Base-by-base conservation (phyloP, 2,797 vertebrate species). In the Characodon lateralis region DNA sequence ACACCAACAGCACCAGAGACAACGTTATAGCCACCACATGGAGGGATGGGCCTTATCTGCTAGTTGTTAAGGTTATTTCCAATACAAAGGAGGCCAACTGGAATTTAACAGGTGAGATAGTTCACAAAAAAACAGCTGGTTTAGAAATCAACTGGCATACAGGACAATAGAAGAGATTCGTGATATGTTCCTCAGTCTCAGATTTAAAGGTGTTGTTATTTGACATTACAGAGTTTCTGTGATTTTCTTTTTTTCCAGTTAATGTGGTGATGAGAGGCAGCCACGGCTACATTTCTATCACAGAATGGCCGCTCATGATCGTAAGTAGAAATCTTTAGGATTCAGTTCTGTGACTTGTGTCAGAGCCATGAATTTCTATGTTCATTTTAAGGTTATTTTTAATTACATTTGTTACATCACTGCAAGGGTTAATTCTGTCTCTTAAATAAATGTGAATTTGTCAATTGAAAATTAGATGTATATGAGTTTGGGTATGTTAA, bases 281-380 rank as follows among this genome's bases (percentile, higher is more conserved):
- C 55, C 96, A 96, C 69, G 97, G 97, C 61, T 97, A 89, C 89
- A 96, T 97, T 77, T 97, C 97, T 14, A 82, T 97, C 74, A 97
- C 97, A 53, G 97, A 97, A 82, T 97, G 96, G 95, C 97, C 97
- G 78, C 95, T 97, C 59, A 97, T 97, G 96, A 96, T 97, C 75
- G 97, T 97, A 87, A 97, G 97, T 96, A 73, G 9, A 88, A 61
- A 8, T 55, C 18, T 43, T 65, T 2, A 13, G 24, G 12, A 70
- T 26, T 53, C 12, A 14, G 2, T 72, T 79, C 58, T 46, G 12
- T 59, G 9, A 51, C 65, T 43, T 73, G 24, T 70, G 50, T 43
- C 24, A 12, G 1, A 72, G 68, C 46, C 35, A 46, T 26, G 5
- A 71, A 72, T 59, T 61, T 55, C 3, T 51, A 18, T 5, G 39